Conservation (phyloP, 2,113 vertebrate genomes). For the Grus americana region DNA sequence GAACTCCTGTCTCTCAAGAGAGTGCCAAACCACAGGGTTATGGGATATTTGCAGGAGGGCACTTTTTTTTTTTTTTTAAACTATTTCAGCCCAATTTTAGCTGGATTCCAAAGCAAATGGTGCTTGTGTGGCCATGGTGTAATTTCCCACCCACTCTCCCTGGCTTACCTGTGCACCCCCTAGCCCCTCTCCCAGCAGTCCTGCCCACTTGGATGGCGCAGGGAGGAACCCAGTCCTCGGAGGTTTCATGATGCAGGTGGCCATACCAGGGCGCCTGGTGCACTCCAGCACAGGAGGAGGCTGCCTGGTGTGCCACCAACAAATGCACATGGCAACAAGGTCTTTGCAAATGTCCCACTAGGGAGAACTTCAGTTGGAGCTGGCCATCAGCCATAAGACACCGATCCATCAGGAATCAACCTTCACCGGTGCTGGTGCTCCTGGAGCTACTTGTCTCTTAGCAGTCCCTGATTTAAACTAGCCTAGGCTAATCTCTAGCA, state of each 20-base stretch:
- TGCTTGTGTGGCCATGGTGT: background rate
- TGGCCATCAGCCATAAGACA: background rate
- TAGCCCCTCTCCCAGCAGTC: background rate
- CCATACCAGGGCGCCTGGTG: accelerated
- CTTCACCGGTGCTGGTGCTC: background rate
- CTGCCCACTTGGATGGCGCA: accelerated
- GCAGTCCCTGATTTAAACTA: background rate
- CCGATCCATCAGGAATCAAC: background rate
- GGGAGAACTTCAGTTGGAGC: background rate
- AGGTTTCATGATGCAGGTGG: background rate
- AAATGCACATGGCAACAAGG: background rate
- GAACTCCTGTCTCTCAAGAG: background rate
- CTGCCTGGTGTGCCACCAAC: background rate
- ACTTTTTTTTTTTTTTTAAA: background rate
- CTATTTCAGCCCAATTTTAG: background rate
- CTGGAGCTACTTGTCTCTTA: background rate
- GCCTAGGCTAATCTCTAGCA: background rate
- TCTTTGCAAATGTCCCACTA: background rate
- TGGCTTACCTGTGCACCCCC: background rate
- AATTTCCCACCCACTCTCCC: background rate
- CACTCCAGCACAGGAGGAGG: background rate
- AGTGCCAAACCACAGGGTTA: background rate
- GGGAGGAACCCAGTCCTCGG: background rate
- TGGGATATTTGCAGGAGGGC: background rate
- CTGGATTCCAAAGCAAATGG: background rate